Base-by-base conservation (phyloP, 2,113 vertebrate species). In the Tiliqua scincoides region DNA sequence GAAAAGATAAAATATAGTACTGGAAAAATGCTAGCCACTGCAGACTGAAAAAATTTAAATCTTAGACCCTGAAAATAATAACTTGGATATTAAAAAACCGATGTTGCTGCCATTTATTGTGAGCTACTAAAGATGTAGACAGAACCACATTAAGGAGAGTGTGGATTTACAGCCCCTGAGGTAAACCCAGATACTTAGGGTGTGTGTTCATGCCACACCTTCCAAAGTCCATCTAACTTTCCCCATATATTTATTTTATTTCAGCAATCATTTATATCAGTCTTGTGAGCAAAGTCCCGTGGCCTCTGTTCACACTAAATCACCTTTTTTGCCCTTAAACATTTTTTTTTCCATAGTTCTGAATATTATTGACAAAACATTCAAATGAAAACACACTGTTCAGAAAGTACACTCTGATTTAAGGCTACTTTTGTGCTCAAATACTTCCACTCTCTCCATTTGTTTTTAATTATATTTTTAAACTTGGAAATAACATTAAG, bases 381-480 rank as follows among this genome's bases (percentile, higher is more conserved):
- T n/a, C 62, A 77, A 67, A 32, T 72, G 37, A 72, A 71, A 86
- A 17, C 54, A 57, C 10, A 57, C 54, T 57, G 17, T 57, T 57
- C 54, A 57, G 35, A 73, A 83, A 73, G 77, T 68, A 68, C 65
- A 61, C 62, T 62, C n/a, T 62, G 43, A 37, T 48, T 9, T 57
- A 32, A 40, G 62, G 30, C 68, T 21, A 54, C 43, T 86, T 37
- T 61, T 62, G 10, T 79, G 37, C 57, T 71, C 72, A 48, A 79
- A 25, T 21, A 84, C 4, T 72, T n/a, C 54, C n/a, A 84, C 4
- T 72, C 48, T 12, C 15, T 67, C 48, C 40, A 67, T 37, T 68
- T 77, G n/a, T 77, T 76, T 48, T 76, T 52, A 78, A 63, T 62
- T 27, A 72, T 83, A 35, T 76, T 84, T 78, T 79, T 52, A 14